Evolutionary conservation across 2,113 vertebrate species (phyloP), one percentile per base, ranked within the genome.

Genomic region (Porphyrio hochstetteri): DNA sequence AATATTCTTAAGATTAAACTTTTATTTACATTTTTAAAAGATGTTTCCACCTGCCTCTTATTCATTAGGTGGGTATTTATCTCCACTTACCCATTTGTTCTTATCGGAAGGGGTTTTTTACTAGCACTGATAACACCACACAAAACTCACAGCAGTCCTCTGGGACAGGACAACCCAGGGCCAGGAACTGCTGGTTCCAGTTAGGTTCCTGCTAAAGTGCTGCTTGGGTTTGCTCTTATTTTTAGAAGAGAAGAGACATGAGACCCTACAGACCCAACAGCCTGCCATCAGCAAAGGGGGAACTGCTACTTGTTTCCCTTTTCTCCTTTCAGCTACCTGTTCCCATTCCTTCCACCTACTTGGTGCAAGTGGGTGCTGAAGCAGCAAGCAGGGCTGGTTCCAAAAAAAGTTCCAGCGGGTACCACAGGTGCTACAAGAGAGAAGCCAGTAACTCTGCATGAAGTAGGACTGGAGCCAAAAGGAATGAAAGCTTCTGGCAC

Each of bases 331-430:
- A 77, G 40, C 10, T 28, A 25, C 11, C n/a, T 8, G 1, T 48
- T 77, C 38, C 55, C 40, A 75, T 20, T 11, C 33, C 16, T 60
- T 35, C 27, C 36, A 48, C 29, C 38, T 16, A 31, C 31, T 40
- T 2, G 1, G 13, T 44, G 11, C 44, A 46, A 46, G 44, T 46
- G 44, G 44, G 44, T 46, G 24, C n/a, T 44, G 40, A 70, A 78
- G 25, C 2, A 0, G 56, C 35, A 13, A 83, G 55, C n/a, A 48
- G n/a, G 5, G 7, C 16, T 33, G 31, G 6, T 35, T 31, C 50
- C 40, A 70, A 33, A 50, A 77, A 38, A 56, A 13, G 16, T 4
- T 36, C 29, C 2, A 1, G n/a, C 0, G 0, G 55, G n/a, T 20
- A 63, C 7, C 40, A 28, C 25, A 50, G 17, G 35, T 23, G 11